Percentiles rank a stretch among this genome's conserved stretches.
Evolutionary conservation across 2,888 invertebrate genomes (phyloP).

Genomic region (Dendrolimus pini): DNA sequence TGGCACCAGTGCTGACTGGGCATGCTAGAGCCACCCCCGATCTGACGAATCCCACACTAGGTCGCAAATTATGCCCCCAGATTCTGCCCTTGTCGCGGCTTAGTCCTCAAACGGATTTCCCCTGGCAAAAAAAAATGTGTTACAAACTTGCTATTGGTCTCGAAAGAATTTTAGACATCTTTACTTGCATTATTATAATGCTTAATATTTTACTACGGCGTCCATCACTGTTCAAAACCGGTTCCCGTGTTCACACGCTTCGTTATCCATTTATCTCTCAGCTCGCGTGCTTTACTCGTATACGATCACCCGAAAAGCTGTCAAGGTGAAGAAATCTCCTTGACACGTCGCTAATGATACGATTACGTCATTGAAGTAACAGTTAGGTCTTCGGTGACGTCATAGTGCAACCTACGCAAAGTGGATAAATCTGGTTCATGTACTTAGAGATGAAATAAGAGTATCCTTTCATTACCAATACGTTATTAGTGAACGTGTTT

Average conservation of each 20-base stretch:
- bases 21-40: no score
- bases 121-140: no score
- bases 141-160: no score
- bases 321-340: constrained; percentile 7
- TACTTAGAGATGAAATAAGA: neutral
- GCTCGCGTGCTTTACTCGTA: neutral
- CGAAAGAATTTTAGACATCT: no score
- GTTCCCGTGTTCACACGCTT: neutral
- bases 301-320: neutral
- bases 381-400: constrained; percentile 16
- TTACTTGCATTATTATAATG: no score
- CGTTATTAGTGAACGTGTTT: no score
- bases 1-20: no score
- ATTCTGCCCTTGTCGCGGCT: no score
- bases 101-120: no score
- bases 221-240: neutral
- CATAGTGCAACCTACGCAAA: constrained; percentile 3
- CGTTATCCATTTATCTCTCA: neutral
- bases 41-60: no score
- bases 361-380: constrained; percentile 20
- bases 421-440: neutral
- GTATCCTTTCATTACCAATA: neutral
- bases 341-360: constrained; percentile 4
- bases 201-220: neutral
- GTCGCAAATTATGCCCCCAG: no score